Base-by-base conservation (phyloP, 2,797 vertebrate genomes). In the Rachycentron canadum region DNA sequence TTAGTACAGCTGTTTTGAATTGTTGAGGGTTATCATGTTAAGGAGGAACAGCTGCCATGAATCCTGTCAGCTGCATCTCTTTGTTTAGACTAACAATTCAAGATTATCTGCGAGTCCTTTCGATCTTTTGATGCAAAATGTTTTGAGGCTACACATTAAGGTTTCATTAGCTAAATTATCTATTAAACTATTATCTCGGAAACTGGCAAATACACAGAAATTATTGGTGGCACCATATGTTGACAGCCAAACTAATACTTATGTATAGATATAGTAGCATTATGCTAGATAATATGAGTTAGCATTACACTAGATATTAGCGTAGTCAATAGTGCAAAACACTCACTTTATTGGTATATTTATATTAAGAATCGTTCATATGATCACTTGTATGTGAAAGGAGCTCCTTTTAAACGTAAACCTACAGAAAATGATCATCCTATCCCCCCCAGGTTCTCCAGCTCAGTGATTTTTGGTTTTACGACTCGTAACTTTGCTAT, bases 1-100 rank as follows among this genome's bases (percentile, higher is more conserved):
- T 92, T 86, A 83, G 81, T 80, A 65, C 91, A 94, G 89, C 87
- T 94, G 92, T 89, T 93, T 88, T 75, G 82, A 89, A 91, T 92
- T 90, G 88, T 89, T 86, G 76, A 76, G 78, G 84, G 72, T 84
- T 91, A 86, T 87, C 76, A 55, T 76, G 84, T 86, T 89, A 79
- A 87, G 87, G 60, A 86, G 83, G 72, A 92, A 88, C 91, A 93
- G 75, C 89, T 93, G 92, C 76, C 73, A 70, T 3, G 0, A 45
- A 81, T 84, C 67, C 68, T 73, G 43, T 89, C 77, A 86, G 85
- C 83, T 86, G 78, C 82, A 81, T 81, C 81, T 81, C 79, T 86
- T 89, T 87, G 79, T 89, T 86, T 61, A 72, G 65, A 76, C 28
- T 26, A 73, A 75, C 69, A 59, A 69, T 78, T 81, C 30, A n/a